These are phyloP conservation scores for Meta bourneti DNA, from an alignment of 2,888 invertebrate species.

Conservation along the genomic window DNA sequence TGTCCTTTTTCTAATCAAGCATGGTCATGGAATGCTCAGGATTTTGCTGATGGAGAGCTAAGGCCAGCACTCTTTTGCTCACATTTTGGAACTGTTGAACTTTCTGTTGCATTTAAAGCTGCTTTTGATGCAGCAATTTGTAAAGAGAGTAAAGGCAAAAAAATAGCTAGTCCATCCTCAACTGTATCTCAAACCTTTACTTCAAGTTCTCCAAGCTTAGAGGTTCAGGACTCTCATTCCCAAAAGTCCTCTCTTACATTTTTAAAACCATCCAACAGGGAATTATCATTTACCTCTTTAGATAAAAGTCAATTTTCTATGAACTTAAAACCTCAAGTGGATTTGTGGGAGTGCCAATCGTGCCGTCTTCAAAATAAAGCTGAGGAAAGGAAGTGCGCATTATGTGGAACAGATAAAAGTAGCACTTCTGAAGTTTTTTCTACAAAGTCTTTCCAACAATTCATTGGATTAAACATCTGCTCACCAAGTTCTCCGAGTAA, in stretches of 20 bases:
- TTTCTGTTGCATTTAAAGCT: constrained; percentile 87
- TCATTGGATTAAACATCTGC: constrained; percentile 78
- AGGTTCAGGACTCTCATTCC: constrained; percentile 67
- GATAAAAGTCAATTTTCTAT: constrained; percentile 77
- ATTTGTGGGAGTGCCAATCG: constrained; percentile 86
- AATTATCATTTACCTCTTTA: not conserved
- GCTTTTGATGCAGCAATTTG: constrained; percentile 85
- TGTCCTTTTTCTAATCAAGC: constrained; percentile 86
- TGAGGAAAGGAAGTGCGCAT: constrained; percentile 82
- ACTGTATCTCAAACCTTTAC: constrained; percentile 37
- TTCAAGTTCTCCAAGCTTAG: no score
- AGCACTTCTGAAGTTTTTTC: constrained; percentile 49
- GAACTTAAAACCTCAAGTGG: constrained; percentile 83
- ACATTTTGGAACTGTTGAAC: constrained; percentile 89
- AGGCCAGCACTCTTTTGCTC: constrained; percentile 89
- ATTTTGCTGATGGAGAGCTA: constrained; percentile 88
- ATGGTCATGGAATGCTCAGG: constrained; percentile 91
- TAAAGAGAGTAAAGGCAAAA: constrained; percentile 51
- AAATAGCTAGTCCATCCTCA: constrained; percentile 7
- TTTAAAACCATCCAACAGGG: not conserved
- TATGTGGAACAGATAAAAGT: constrained; percentile 80
- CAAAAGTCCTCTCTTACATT: constrained; percentile 69
- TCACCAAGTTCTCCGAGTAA: constrained; percentile 39
- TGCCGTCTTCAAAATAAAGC: constrained; percentile 85
- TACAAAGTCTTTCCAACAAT: constrained; percentile 50